A percentile compares a stretch with the other conserved stretches of the same genome.
phyloP scores from a whole-genome alignment of 2,888 invertebrate species.

The Hedychridium roseum region DNA sequence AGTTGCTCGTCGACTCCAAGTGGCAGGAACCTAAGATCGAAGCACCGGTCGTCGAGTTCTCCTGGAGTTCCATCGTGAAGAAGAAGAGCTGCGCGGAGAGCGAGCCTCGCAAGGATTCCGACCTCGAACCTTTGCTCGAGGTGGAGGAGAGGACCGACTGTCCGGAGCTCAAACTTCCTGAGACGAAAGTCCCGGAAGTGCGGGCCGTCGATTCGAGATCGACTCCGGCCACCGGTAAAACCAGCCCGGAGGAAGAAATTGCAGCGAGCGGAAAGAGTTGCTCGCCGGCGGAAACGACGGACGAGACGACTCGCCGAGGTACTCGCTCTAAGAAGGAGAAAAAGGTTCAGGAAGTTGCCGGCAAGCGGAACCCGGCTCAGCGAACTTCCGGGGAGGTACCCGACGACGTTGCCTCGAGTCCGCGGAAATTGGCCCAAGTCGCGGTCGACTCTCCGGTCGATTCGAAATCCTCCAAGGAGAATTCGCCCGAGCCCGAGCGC shows the following conservation, averaged over 20 bases:
- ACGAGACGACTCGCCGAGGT: too few species aligned
- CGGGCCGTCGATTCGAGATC: slow-evolving; percentile 7
- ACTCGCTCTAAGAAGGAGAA: too few species aligned
- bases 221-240: too few species aligned
- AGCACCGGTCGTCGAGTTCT: slow-evolving; percentile 5
- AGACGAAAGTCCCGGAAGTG: slow-evolving; percentile 7
- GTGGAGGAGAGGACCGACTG: slow-evolving; percentile 11
- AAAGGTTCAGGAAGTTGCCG: slow-evolving; percentile 39
- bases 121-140: slow-evolving; percentile 20
- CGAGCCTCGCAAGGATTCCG: slow-evolving; percentile 33
- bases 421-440: too few species aligned
- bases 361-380: too few species aligned
- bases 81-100: slow-evolving; percentile 25
- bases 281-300: too few species aligned
- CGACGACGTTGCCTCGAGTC: too few species aligned
- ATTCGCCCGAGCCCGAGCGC: slow-evolving; percentile 20
- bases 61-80: slow-evolving; percentile 45
- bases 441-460: too few species aligned
- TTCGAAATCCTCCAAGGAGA: slow-evolving; percentile 25
- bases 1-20: not conserved
- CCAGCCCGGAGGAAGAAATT: slow-evolving; percentile 14
- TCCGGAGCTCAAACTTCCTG: not conserved
- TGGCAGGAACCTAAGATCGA: not conserved
- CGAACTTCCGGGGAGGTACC: slow-evolving; percentile 53
- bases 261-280: too few species aligned